Conservation (phyloP, 2,888 invertebrate species). For the Elysia crispata region DNA sequence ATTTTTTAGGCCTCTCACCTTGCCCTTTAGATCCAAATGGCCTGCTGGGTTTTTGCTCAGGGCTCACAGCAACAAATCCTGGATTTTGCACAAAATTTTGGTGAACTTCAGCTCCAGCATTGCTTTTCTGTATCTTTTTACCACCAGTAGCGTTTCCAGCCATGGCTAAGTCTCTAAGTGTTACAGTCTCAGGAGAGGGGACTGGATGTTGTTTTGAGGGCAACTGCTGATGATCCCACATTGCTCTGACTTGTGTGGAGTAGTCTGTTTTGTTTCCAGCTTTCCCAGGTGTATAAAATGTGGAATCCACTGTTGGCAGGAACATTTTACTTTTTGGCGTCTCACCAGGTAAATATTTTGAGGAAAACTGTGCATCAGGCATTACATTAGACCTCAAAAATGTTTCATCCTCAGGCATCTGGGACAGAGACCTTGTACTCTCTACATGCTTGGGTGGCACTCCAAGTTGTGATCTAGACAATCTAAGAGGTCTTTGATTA, state of each 20-base stretch:
- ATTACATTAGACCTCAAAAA: background rate
- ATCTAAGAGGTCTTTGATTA: constrained; percentile 10
- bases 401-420: background rate
- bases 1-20: too few relatives aligned
- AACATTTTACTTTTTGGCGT: constrained; percentile 64
- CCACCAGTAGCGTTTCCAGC: background rate
- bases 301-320: constrained; percentile 75
- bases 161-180: too few relatives aligned
- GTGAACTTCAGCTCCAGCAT: background rate
- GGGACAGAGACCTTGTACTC: background rate
- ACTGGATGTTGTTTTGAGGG: too few relatives aligned
- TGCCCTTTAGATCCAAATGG: too few relatives aligned
- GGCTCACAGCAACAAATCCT: too few relatives aligned
- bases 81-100: background rate
- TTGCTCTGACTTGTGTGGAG: constrained; percentile 70
- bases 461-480: constrained; percentile 43
- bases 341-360: background rate
- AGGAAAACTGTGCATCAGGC: background rate
- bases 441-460: constrained; percentile 41
- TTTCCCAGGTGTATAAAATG: constrained; percentile 74
- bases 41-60: too few relatives aligned
- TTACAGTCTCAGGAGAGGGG: too few relatives aligned
- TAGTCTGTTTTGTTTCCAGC: constrained; percentile 66
- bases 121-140: background rate
- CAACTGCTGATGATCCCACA: constrained; percentile 70